Percentiles rank a stretch among this genome's conserved stretches.
These are phyloP conservation scores for Haliclona indistincta DNA, from an alignment of 37 sponge, comb jelly and placozoan species.

Conservation along the genomic window DNA sequence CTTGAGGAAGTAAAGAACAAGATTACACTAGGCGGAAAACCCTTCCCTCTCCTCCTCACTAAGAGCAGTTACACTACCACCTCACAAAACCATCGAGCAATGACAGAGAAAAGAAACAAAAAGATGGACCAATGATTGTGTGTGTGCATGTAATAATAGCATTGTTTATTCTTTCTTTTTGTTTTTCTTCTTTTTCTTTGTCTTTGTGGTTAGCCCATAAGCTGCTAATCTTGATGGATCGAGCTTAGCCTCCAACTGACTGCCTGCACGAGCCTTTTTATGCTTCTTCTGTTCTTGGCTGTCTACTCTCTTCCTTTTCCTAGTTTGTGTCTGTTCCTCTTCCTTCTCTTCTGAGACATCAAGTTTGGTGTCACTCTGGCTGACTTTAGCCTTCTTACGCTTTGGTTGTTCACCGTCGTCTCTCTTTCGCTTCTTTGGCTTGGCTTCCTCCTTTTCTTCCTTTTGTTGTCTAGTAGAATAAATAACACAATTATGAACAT, in stretches of 20 bases:
- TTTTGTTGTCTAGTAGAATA: not conserved
- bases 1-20: slow-evolving; percentile 41
- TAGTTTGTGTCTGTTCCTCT: not conserved
- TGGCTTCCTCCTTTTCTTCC: not conserved
- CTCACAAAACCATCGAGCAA: slow-evolving; percentile 42
- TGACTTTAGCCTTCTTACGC: not conserved
- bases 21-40: slow-evolving; percentile 32
- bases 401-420: not conserved
- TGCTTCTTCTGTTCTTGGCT: no score
- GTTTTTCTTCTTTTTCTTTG: not conserved
- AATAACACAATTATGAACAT: not conserved
- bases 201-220: not conserved
- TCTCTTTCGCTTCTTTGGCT: not conserved
- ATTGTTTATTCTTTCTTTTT: not conserved
- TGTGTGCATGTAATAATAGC: not conserved
- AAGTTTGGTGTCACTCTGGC: no score
- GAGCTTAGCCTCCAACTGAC: no score
- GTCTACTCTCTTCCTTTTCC: not conserved
- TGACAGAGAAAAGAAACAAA: not conserved
- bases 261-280: no score
- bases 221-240: not conserved
- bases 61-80: slow-evolving; percentile 69
- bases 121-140: not conserved
- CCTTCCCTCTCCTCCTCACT: slow-evolving; percentile 48
- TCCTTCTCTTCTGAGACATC: no score